Base-by-base conservation (phyloP, 2,797 vertebrate genomes). In the Oceanodroma leucorhoa region DNA sequence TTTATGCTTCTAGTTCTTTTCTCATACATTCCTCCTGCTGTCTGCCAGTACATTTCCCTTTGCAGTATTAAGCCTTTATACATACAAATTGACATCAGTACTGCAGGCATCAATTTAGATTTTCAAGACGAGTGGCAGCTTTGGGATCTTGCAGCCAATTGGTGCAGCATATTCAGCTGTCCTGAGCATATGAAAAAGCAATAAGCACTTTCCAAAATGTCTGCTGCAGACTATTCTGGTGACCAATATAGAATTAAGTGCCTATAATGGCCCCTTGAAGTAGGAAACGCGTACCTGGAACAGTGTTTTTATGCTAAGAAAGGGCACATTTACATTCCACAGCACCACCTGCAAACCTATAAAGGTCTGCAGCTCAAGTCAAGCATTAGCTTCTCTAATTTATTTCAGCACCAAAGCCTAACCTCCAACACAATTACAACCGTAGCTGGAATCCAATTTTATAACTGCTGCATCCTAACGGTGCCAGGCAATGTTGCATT, bases 81-180 rank as follows among this genome's bases (percentile, higher is more conserved):
- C 88, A 89, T 83, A 96, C 87, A 96, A 95, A 97, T 65, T 87
- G 94, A 88, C 86, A 95, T 43, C 69, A 38, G 69, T n/a, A 92
- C 97, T 67, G 16, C 87, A 96, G 96, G 97, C 96, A 95, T 90
- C 89, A 87, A 93, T 95, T 97, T 91, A 38, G 32, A 94, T 96
- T 96, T 96, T 94, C 90, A 87, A 91, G 96, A 97, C 76, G 83
- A 95, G 94, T 75, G 86, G 69, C 92, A 96, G 94, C 96, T 97
- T 85, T 87, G 87, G 95, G 97, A 84, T 82, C 86, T 87, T 50
- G 85, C 14, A 90, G 90, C 90, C 95, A 94, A 96, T 14, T 50
- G 94, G 65, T 81, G 82, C 72, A 93, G 90, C 27, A 17, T 60
- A 83, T 89, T 90, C 87, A 83, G 84, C 90, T 87, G 82, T 75